Percentiles rank a stretch among this genome's conserved stretches.
phyloP scores from a whole-genome alignment of 2,797 vertebrate species.

The Chaetodon trifasciatus region DNA sequence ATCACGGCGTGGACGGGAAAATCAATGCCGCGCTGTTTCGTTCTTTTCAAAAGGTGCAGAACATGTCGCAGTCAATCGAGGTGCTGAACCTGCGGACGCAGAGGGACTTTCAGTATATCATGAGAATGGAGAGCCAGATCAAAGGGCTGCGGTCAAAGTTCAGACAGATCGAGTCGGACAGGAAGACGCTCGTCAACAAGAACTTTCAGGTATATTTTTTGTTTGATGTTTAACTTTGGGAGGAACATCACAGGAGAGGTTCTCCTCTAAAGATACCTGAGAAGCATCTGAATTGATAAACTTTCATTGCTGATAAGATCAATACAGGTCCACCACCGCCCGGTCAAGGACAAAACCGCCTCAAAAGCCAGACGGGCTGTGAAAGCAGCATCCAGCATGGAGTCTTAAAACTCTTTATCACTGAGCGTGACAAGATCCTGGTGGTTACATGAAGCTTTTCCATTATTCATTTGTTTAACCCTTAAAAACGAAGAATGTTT shows the following conservation, averaged over 20 bases:
- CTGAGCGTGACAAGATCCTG: neutral
- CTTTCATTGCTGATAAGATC: conserved; percentile 39
- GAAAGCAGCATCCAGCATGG: neutral
- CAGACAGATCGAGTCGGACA: conserved; percentile 96
- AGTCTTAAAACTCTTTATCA: neutral
- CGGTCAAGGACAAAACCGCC: conserved; percentile 36
- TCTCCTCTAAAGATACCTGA: conserved; percentile 33
- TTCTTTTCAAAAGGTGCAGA: conserved; percentile 93
- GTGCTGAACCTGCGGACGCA: conserved; percentile 98
- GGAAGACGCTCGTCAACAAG: conserved; percentile 94
- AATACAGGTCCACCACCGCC: conserved; percentile 19
- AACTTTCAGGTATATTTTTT: conserved; percentile 92
- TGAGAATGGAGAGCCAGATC: conserved; percentile 99
- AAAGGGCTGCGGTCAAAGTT: conserved; percentile 97
- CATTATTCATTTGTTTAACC: conserved; percentile 7
- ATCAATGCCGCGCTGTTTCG: conserved; percentile 71
- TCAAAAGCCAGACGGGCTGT: conserved; percentile 14
- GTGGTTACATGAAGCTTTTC: neutral
- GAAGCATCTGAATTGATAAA: conserved; percentile 48
- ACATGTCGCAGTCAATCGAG: conserved; percentile 99
- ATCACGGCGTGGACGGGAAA: conserved; percentile 66
- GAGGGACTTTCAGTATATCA: conserved; percentile 99
- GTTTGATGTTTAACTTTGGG: conserved; percentile 56
- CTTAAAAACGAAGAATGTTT: neutral
- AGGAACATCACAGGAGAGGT: conserved; percentile 43